Base-by-base conservation (phyloP, 1,140 invertebrate genomes). In the Acyrthosiphon pisum region DNA sequence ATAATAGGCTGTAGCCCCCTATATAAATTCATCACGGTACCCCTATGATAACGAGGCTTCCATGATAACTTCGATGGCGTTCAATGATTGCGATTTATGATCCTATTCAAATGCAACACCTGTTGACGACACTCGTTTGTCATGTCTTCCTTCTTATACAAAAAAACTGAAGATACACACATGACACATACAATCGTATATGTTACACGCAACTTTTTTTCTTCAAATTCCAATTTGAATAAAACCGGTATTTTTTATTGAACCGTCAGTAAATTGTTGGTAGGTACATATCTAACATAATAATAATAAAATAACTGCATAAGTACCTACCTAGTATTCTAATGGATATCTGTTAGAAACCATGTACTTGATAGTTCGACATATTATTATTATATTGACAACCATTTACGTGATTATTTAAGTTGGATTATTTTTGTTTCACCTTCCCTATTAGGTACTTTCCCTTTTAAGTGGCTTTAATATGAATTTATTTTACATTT, bases 401-500 rank as follows among this genome's bases (percentile, higher is more conserved):
- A 53, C 53, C 35, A 26, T 44, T 86, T 89, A 50, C 87, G 48
- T 37, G 20, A 0, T 35, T 89, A 50, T 91, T 91, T 81, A 14
- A 50, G 68, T 30, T 60, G 41, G 56, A 90, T 60, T 53, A 48
- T 76, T 76, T 91, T 76, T 11, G n/a, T 50, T 92, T 92, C 4
- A 11, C 90, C 46, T 92, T 48, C 90, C 90, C 88, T 1, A 53
- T 22, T 30, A 89, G 14, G 4, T 76, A 91, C 90, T 92, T 92
- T 92, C 90, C 90, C 90, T 92, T 91, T 83, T 41, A 23, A 46
- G n/a, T 37, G 68, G 56, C 37, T 90, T 41, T 20, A n/a, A 35
- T 92, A 83, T 50, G 48, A 83, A 81, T 92, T 92, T 92, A 92
- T 92, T 92, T 92, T 35, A 81, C 37, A 60, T 46, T 90, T 90